A percentile compares a stretch with the other conserved stretches of the same genome.
Conservation (phyloP, 2,113 vertebrate genomes). For the Marmota monax region DNA sequence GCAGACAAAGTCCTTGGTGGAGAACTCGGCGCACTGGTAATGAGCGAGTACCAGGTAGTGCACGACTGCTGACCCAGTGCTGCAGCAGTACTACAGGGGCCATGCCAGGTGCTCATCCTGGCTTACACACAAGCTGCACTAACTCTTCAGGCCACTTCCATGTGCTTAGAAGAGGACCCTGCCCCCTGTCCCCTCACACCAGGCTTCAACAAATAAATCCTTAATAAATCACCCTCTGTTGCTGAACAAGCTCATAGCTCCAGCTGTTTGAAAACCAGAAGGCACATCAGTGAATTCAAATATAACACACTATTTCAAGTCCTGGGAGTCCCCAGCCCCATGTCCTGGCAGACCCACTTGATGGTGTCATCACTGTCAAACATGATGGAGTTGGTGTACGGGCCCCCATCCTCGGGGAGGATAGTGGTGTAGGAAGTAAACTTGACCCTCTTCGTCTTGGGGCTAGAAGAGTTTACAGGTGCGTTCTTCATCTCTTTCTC, state of each 20-base stretch:
- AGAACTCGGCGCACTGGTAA: constrained; percentile 59
- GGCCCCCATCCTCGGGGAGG: constrained; percentile 92
- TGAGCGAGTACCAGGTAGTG: constrained; percentile 78
- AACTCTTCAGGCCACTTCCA: constrained; percentile 73
- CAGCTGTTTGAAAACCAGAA: constrained; percentile 88
- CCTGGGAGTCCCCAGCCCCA: constrained; percentile 96
- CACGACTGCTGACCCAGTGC: constrained; percentile 40
- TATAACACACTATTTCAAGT: constrained; percentile 91
- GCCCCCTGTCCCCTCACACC: background rate
- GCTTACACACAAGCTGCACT: constrained; percentile 69
- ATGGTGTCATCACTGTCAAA: constrained; percentile 96
- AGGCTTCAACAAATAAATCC: constrained; percentile 73
- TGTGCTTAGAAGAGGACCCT: constrained; percentile 67
- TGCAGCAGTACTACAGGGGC: constrained; percentile 75
- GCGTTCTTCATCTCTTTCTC: constrained; percentile 92
- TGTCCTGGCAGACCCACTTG: constrained; percentile 98
- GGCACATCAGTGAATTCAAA: constrained; percentile 93
- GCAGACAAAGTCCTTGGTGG: constrained; percentile 79
- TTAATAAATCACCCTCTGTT: constrained; percentile 80
- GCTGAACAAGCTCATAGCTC: constrained; percentile 86
- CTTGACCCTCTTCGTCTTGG: constrained; percentile 97
- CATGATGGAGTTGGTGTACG: constrained; percentile 94
- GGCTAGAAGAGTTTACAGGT: constrained; percentile 90
- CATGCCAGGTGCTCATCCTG: constrained; percentile 74
- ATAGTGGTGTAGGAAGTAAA: constrained; percentile 98